Conservation (phyloP, 1,140 invertebrate species). For the Micrasema minimum region DNA sequence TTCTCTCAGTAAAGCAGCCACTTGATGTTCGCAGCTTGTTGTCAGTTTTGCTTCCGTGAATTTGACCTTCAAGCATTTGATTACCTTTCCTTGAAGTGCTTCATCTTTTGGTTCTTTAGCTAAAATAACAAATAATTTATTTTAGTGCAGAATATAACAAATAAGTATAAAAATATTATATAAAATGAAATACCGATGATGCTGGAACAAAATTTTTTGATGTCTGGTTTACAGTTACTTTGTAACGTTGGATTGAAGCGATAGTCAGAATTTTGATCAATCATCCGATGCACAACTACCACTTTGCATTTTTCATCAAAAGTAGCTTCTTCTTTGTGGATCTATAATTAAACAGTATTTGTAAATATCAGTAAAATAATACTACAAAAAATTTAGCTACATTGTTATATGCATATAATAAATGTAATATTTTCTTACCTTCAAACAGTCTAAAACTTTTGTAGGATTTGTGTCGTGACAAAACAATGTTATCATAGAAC, state of each 20-base stretch:
- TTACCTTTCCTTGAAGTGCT: slow-evolving; percentile 74
- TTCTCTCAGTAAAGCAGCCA: slow-evolving; percentile 84
- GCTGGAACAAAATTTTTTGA: slow-evolving; percentile 78
- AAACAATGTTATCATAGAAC: slow-evolving; percentile 84
- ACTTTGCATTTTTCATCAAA: slow-evolving; percentile 90
- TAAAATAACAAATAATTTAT: slow-evolving; percentile 53
- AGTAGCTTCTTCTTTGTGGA: slow-evolving; percentile 79
- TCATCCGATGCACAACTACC: slow-evolving; percentile 88
- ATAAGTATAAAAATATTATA: background rate
- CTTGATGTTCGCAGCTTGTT: slow-evolving; percentile 81
- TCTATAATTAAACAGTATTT: slow-evolving; percentile 64
- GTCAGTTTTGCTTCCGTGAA: slow-evolving; percentile 80
- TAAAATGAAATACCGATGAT: slow-evolving; percentile 67
- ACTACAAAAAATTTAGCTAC: background rate
- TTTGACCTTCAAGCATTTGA: slow-evolving; percentile 79
- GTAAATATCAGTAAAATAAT: too few species aligned
- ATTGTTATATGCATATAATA: background rate
- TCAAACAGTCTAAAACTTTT: slow-evolving; percentile 78
- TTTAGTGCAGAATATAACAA: background rate
- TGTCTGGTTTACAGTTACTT: slow-evolving; percentile 79
- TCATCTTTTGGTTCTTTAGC: slow-evolving; percentile 66
- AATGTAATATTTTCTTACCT: slow-evolving; percentile 58
- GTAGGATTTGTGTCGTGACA: slow-evolving; percentile 77
- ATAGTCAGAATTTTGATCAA: slow-evolving; percentile 92
- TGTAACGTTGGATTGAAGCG: slow-evolving; percentile 90